Conservation (phyloP, 2,888 invertebrate genomes). For the Chloromyia formosa region DNA sequence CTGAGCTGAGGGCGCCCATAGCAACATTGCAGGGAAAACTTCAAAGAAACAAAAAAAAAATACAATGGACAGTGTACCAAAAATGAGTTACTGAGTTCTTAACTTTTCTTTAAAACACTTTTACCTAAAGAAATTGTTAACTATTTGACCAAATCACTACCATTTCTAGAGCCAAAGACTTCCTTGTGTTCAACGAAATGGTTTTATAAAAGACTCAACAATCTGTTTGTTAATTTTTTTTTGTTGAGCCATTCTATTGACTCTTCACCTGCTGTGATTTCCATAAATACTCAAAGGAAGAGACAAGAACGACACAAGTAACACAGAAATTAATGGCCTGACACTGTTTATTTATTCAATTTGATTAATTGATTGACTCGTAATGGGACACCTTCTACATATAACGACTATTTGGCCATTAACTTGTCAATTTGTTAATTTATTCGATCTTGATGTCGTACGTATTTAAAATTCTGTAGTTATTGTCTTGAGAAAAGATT, state of each 20-base stretch:
- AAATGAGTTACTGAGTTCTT: too few species aligned
- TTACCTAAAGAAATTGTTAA: too few species aligned
- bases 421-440: slow-evolving; percentile 38
- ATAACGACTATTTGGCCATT: slow-evolving; percentile 10
- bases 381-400: slow-evolving; percentile 32
- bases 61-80: too few species aligned
- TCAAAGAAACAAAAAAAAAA: too few species aligned
- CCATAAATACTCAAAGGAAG: slow-evolving; percentile 7
- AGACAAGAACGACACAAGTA: background rate
- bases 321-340: slow-evolving; percentile 22
- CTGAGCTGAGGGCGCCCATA: slow-evolving; percentile 20
- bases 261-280: slow-evolving; percentile 37
- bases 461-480: background rate
- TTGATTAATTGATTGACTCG: slow-evolving; percentile 38
- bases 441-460: slow-evolving; percentile 12
- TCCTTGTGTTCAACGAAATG: too few species aligned
- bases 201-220: background rate
- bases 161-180: too few species aligned
- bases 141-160: too few species aligned
- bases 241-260: background rate
- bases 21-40: too few species aligned
- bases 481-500: too few species aligned
- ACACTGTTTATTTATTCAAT: background rate
- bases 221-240: too few species aligned
- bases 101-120: too few species aligned